Base-by-base conservation (phyloP, 2,888 invertebrate genomes). In the Amphimallon solstitiale region DNA sequence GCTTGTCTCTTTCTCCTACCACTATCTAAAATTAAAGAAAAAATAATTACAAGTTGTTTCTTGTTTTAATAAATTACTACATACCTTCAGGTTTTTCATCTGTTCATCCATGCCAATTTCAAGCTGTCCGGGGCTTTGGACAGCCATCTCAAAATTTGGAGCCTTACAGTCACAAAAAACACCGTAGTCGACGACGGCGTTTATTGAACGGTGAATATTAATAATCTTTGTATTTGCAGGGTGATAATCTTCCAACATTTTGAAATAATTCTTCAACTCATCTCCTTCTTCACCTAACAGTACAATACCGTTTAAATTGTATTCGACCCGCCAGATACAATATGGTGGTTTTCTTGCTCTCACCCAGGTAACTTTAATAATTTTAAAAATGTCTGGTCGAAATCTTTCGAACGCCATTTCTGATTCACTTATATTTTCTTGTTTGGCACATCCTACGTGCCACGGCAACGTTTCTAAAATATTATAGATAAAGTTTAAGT, bases 51-150 rank as follows among this genome's bases (percentile, higher is more conserved):
- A 56, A 56, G 17, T 56, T 56, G 56, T 35, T 56, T 56, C 15
- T 56, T 56, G 56, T 56, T 56, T 56, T 56, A 35, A 56, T 56
- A 56, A 54, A n/a, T n/a, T n/a, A n/a, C n/a, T n/a, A 54, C 34
- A 15, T 54, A 54, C 54, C 54, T 54, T 54, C 37, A 54, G 23
- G 34, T 56, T 56, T 49, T 12, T 37, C 19, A 56, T 37, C 35
- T 56, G 10, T 56, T 56, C 38, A 35, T 56, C 38, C 38, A 56
- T 56, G 56, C 56, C 56, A 37, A 37, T 37, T 56, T 10, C 2
- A 2, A 56, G 37, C 56, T 56, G 56, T 56, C 6, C 38, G 38
- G 38, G 35, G 15, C 56, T 56, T 56, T 56, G 12, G n/a, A 17
- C 12, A 56, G 38, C 35, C 34, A 56, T 17, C 19, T 56, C 56